phyloP scores from a whole-genome alignment of 2,888 invertebrate genomes.

The Sinohyriopsis cumingii region DNA sequence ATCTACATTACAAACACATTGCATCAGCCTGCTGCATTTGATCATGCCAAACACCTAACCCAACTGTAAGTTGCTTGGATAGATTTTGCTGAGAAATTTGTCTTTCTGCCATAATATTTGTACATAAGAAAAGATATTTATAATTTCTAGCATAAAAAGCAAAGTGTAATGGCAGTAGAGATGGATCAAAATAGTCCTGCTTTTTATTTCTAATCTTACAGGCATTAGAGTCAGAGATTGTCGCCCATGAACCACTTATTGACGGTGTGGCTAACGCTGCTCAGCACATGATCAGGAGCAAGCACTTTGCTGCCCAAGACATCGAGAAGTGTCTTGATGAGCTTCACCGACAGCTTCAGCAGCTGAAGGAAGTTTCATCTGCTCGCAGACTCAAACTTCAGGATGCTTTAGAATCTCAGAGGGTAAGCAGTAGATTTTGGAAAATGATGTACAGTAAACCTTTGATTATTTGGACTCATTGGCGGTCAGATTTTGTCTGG shows the following conservation, averaged over 20 bases:
- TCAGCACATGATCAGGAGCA: conserved; percentile 84
- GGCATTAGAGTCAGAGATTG: conserved; percentile 89
- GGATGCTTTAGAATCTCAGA: conserved; percentile 88
- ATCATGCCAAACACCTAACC: too few relatives aligned
- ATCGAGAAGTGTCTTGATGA: conserved; percentile 81
- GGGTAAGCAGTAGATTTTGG: conserved; percentile 72
- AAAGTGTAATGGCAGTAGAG: too few relatives aligned
- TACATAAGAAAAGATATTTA: too few relatives aligned
- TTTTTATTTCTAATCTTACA: conserved; percentile 39
- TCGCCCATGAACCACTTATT: conserved; percentile 89
- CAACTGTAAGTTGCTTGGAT: too few relatives aligned
- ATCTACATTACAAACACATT: too few relatives aligned
- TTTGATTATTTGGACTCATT: background rate
- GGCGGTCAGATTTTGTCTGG: too few relatives aligned
- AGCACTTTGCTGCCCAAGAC: conserved; percentile 87
- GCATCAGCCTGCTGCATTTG: too few relatives aligned
- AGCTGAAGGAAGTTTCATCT: conserved; percentile 78
- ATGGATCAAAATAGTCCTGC: too few relatives aligned
- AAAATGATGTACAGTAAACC: conserved; percentile 33
- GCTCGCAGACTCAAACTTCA: conserved; percentile 80
- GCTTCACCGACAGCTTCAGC: conserved; percentile 81
- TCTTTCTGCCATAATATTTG: too few relatives aligned
- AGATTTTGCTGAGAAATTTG: too few relatives aligned
- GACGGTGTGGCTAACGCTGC: conserved; percentile 83
- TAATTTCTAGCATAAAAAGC: too few relatives aligned